Conservation (phyloP, 2,113 vertebrate species). For the Brienomyrus brachyistius region DNA sequence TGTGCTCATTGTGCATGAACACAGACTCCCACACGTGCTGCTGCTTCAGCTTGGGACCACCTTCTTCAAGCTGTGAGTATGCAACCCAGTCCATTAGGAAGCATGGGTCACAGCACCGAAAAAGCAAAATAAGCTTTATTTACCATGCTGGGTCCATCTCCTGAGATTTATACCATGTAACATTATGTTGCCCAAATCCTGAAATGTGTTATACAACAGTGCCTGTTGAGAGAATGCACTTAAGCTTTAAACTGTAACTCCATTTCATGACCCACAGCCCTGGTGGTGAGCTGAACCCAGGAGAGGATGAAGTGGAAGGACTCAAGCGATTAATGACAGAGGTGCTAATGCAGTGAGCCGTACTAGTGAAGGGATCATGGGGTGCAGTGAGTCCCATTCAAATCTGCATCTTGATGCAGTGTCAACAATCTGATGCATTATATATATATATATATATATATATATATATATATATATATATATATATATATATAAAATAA, state of each 20-base stretch:
- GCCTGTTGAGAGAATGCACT: background rate
- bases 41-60: conserved; percentile 92
- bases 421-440: background rate
- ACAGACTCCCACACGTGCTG: conserved; percentile 87
- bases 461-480: background rate
- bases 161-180: background rate
- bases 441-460: background rate
- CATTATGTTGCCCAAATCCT: background rate
- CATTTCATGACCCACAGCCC: conserved; percentile 62
- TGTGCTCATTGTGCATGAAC: conserved; percentile 93
- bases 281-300: conserved; percentile 91
- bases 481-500: background rate
- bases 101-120: background rate
- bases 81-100: background rate
- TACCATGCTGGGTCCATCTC: background rate
- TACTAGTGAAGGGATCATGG: background rate
- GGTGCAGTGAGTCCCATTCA: background rate
- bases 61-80: conserved; percentile 95
- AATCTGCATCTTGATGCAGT: background rate
- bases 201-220: background rate
- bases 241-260: background rate
- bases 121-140: background rate
- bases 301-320: conserved; percentile 96
- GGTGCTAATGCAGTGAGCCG: conserved; percentile 56
- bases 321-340: conserved; percentile 97